A percentile compares a stretch with the other conserved stretches of the same genome.
Evolutionary conservation across 2,888 invertebrate species (phyloP).

Genomic region (Orthonevra nobilis): DNA sequence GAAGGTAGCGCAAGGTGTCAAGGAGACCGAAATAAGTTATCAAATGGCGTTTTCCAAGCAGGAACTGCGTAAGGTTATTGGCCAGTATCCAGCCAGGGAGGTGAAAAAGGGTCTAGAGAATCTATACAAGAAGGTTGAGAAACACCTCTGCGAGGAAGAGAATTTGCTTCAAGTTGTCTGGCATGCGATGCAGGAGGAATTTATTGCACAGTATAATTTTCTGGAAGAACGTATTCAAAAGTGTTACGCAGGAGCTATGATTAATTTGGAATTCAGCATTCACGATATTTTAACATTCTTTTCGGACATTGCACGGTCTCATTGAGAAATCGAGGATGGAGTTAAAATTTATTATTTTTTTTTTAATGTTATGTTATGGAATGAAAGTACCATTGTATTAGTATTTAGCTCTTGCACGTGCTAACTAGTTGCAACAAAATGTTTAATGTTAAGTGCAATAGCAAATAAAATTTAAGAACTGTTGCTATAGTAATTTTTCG

Average conservation of each 20-base stretch:
- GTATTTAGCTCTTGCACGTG: constrained; percentile 56
- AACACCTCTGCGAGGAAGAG: constrained; percentile 97
- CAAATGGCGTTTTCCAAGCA: constrained; percentile 98
- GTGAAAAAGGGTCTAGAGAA: constrained; percentile 96
- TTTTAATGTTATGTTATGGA: constrained; percentile 48
- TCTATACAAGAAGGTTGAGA: constrained; percentile 97
- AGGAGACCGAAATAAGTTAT: constrained; percentile 98
- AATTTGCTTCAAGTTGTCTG: constrained; percentile 97
- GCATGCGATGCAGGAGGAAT: constrained; percentile 99
- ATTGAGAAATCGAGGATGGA: constrained; percentile 82
- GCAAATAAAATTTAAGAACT: constrained; percentile 61
- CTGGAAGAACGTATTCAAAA: constrained; percentile 95
- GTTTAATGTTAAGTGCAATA: constrained; percentile 77
- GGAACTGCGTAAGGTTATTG: constrained; percentile 96
- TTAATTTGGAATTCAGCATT: constrained; percentile 96
- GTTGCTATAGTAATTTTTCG: constrained; percentile 11
- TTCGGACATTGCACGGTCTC: constrained; percentile 98
- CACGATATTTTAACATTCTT: constrained; percentile 97
- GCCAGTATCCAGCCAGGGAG: constrained; percentile 95
- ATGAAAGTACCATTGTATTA: constrained; percentile 44
- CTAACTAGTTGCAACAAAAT: constrained; percentile 42
- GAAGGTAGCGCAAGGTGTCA: constrained; percentile 95
- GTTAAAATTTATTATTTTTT: constrained; percentile 31
- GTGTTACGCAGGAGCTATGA: constrained; percentile 97
- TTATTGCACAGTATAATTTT: constrained; percentile 96